Evolutionary conservation across 2,113 vertebrate species (phyloP).

Genomic region (Mesitornis unicolor): DNA sequence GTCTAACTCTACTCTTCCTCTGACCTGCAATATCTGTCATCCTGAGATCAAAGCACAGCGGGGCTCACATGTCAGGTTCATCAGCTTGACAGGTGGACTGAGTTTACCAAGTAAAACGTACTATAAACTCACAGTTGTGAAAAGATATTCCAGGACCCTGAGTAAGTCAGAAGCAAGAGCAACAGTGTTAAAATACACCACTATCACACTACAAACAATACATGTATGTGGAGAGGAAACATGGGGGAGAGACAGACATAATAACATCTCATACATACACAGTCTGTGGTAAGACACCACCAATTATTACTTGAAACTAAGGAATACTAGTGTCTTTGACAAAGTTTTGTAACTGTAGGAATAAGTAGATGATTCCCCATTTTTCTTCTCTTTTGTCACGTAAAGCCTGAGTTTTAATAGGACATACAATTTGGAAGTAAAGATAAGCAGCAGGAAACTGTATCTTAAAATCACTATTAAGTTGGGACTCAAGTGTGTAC

Average conservation of each 20-base stretch:
- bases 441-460: neutral
- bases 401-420: neutral
- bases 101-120: neutral
- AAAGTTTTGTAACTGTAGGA: neutral
- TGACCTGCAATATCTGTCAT: constrained; percentile 40
- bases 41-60: constrained; percentile 44
- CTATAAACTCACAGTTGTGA: neutral
- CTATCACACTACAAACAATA: neutral
- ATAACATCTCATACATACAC: neutral
- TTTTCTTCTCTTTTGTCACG: neutral
- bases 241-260: neutral
- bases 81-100: neutral
- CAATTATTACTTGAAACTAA: neutral
- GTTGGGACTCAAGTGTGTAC: neutral
- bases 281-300: neutral
- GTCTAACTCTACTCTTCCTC: neutral
- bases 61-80: neutral
- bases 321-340: neutral
- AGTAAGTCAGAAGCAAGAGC: neutral
- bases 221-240: neutral
- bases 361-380: neutral
- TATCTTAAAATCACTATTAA: neutral
- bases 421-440: neutral
- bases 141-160: neutral
- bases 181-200: neutral